These are phyloP conservation scores for Symphodus melops DNA, from an alignment of 2,113 vertebrate genomes.

Conservation along the genomic window DNA sequence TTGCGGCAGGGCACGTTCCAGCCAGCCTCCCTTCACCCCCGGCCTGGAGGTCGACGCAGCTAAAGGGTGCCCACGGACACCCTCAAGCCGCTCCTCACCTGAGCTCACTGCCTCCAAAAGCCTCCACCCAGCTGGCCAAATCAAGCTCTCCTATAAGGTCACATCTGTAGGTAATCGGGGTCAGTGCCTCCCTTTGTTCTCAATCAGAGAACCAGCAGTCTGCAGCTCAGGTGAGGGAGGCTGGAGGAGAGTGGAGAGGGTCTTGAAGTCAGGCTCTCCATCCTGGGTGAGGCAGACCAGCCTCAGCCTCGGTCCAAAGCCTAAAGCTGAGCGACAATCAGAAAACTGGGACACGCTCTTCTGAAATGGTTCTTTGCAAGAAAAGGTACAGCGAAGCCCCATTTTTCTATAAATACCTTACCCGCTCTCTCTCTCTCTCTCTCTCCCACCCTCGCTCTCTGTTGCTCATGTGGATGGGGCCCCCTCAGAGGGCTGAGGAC, in stretches of 20 bases:
- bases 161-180: constrained; percentile 59
- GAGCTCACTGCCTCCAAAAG: constrained; percentile 36
- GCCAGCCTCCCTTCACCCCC: constrained; percentile 74
- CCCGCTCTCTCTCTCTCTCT: constrained; percentile 60
- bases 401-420: constrained; percentile 88
- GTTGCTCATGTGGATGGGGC: constrained; percentile 74
- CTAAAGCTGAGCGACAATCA: constrained; percentile 70
- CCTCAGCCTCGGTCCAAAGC: constrained; percentile 71
- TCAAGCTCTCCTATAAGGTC: constrained; percentile 45
- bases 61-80: constrained; percentile 65
- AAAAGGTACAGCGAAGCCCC: constrained; percentile 86
- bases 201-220: constrained; percentile 46
- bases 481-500: constrained; percentile 80
- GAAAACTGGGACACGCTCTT: constrained; percentile 85
- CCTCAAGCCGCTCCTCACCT: constrained; percentile 60
- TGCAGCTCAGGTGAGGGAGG: constrained; percentile 28
- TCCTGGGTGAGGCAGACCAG: constrained; percentile 71
- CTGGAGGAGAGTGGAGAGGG: constrained; percentile 41
- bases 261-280: constrained; percentile 65
- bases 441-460: constrained; percentile 67
- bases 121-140: constrained; percentile 27
- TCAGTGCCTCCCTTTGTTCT: constrained; percentile 29
- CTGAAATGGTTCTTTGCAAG: constrained; percentile 82
- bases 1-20: constrained; percentile 73
- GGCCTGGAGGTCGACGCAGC: constrained; percentile 62